Conservation (phyloP, 2,888 invertebrate genomes). For the Notodonta dromedarius region DNA sequence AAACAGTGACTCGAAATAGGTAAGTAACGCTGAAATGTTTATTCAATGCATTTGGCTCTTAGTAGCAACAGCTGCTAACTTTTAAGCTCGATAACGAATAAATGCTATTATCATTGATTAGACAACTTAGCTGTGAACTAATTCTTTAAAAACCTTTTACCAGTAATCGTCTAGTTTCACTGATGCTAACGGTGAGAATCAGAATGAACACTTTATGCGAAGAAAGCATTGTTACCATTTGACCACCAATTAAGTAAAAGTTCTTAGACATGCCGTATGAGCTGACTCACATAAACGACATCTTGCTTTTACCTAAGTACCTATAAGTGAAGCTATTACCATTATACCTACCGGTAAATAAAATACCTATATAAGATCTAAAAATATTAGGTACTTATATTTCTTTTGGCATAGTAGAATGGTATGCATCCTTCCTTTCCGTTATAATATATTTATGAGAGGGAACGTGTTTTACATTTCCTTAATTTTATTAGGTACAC, state of each 20-base stretch:
- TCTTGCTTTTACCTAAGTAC: neutral
- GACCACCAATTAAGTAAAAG: constrained; percentile 77
- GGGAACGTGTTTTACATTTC: too few relatives aligned
- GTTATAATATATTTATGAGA: too few relatives aligned
- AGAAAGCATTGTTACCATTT: constrained; percentile 72
- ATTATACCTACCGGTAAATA: too few relatives aligned
- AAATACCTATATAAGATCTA: too few relatives aligned
- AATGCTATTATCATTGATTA: neutral
- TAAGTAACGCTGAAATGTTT: too few relatives aligned
- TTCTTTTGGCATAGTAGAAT: neutral
- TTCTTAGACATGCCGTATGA: constrained; percentile 65
- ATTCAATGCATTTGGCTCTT: too few relatives aligned
- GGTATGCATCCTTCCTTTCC: too few relatives aligned
- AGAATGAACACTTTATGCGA: constrained; percentile 53
- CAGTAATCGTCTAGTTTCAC: constrained; percentile 53
- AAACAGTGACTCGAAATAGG: too few relatives aligned
- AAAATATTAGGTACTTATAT: too few relatives aligned
- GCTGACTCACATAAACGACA: constrained; percentile 27
- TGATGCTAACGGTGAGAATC: constrained; percentile 58
- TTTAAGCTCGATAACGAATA: neutral
- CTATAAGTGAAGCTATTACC: neutral
- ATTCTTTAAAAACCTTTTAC: constrained; percentile 17
- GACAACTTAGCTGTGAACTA: constrained; percentile 16
- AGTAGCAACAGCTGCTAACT: neutral
- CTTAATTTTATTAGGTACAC: too few relatives aligned